Evolutionary conservation across 2,888 invertebrate genomes (phyloP).

Genomic region (Liopterus haemorrhoidalis): DNA sequence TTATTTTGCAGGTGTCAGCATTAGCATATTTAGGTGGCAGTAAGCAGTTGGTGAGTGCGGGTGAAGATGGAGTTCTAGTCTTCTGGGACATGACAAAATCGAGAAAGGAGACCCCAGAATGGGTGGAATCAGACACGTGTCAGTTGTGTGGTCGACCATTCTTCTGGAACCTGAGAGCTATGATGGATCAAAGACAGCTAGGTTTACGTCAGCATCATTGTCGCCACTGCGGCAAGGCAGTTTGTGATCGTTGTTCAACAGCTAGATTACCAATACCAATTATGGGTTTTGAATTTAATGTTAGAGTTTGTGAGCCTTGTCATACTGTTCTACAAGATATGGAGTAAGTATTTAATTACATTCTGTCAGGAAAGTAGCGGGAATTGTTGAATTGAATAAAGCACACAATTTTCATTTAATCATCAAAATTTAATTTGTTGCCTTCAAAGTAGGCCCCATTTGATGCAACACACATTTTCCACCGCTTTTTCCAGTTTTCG

Average conservation of each 20-base stretch:
- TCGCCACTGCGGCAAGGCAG: constrained; percentile 90
- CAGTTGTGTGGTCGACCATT: constrained; percentile 93
- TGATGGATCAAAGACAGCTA: constrained; percentile 95
- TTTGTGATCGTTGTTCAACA: constrained; percentile 88
- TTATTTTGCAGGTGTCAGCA: constrained; percentile 68
- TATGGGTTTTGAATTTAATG: constrained; percentile 98
- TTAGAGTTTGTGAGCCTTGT: constrained; percentile 92
- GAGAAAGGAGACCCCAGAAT: constrained; percentile 88
- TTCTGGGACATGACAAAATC: constrained; percentile 92
- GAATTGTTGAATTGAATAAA: too few species aligned
- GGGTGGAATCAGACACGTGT: constrained; percentile 92
- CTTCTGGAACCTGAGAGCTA: constrained; percentile 97
- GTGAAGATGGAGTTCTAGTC: constrained; percentile 86
- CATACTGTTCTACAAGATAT: constrained; percentile 73
- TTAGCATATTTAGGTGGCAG: constrained; percentile 77
- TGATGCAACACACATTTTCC: too few species aligned
- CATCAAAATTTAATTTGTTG: too few species aligned
- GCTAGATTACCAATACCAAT: constrained; percentile 84
- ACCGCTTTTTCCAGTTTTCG: too few species aligned
- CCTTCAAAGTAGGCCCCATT: too few species aligned
- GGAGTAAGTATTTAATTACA: constrained; percentile 76
- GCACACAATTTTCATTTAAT: too few species aligned
- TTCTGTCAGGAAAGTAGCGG: too few species aligned
- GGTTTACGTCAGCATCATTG: constrained; percentile 89
- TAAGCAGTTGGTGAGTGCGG: constrained; percentile 78